Evolutionary conservation across 2,797 vertebrate species (phyloP), one percentile per base, ranked within the genome.

Genomic region (Pterois miles): DNA sequence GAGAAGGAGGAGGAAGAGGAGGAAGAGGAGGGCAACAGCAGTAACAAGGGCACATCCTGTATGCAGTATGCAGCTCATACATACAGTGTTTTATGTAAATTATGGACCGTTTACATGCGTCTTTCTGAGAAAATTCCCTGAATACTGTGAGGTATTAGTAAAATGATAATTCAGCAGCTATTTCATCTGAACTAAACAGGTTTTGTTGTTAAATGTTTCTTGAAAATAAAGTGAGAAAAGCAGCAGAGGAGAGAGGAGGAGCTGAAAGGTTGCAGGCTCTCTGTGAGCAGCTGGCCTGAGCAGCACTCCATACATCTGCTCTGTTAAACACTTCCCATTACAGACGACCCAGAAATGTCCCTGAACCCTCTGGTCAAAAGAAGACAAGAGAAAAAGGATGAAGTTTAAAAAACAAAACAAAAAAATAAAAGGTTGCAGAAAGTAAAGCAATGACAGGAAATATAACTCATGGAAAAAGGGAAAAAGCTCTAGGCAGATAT

Each of bases 301-400:
- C 83, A 74, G 81, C 71, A 53, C 70, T 77, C 65, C 50, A 50
- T 76, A 23, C 83, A 84, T 87, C 84, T 86, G 81, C 80, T 81
- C 89, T 59, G 85, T 81, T 90, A 91, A 91, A 91, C 86, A 81
- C 81, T 86, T 88, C 85, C 83, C 82, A 88, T 92, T 91, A 89
- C 84, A 53, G 60, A 59, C 71, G 70, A 85, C 86, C 84, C 80
- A 88, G 87, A 90, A 91, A 89, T 3, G 31, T 84, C 85, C 79
- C 82, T 52, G 65, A 85, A 82, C 63, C 78, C 68, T 57, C 63
- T 48, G 74, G 72, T 67, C 80, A 73, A 72, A 57, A 76, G 34
- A 79, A 60, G 16, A 64, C 10, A 13, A 63, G 52, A 54, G 34
- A 65, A 71, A 73, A 78, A 67, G 66, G 67, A 74, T 48, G 33